Evolutionary conservation across 2,888 invertebrate species (phyloP), one percentile per base, ranked within the genome.

Genomic region (Plagodis pulveraria): DNA sequence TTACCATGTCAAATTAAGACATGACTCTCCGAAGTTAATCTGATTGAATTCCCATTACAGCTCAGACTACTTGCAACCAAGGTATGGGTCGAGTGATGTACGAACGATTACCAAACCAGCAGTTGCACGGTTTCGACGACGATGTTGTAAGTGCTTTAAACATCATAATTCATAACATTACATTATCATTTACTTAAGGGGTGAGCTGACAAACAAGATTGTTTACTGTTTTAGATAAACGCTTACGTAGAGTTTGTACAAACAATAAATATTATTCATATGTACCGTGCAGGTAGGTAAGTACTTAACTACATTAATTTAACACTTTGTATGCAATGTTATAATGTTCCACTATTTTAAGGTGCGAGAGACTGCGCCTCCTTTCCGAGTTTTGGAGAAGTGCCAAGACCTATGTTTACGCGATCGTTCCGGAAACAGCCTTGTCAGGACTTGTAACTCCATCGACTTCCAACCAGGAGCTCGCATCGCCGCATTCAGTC

Each of bases 381-480:
- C 98, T 0, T 97, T 98, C 78, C 94, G 96, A 64, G 97, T 98
- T 7, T 88, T 98, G 73, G 97, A 98, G 83, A 97, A 97, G 85
- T 98, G 98, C 84, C 97, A 97, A 84, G 96, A 97, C 75, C 87
- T 97, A 8, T 98, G 98, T 76, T 87, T 97, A 59, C 94, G 97
- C 12, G 98, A 98, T 81, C 94, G 97, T 65, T 97, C 83, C 93
- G 95, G 95, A 8, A 97, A 96, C 81, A 97, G 97, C 82, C 94
- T 97, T 48, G 97, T 97, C 22, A 94, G 97, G 67, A 95, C 96
- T 0, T 98, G 98, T 83, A 95, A 96, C 63, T 98, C 97, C 46
- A 97, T 98, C 71, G 98, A 98, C 86, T 98, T 98, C 80, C 97
- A 97, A 85, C 97, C 98, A 0, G 98, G 98, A 57, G 96, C 96